Conservation (phyloP, 2,797 vertebrate genomes). For the Menidia menidia region DNA sequence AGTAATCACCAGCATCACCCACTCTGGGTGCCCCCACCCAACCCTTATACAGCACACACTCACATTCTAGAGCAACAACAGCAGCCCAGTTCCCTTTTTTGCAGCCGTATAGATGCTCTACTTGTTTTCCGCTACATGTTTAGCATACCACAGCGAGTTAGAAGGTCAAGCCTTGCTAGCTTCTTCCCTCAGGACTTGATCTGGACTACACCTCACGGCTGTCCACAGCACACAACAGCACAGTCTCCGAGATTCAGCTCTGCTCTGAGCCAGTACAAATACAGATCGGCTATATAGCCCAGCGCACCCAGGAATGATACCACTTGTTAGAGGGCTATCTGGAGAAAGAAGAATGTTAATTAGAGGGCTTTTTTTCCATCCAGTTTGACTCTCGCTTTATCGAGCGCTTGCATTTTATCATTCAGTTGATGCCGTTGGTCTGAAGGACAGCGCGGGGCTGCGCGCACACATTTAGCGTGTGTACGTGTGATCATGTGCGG, state of each 20-base stretch:
- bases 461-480: constrained; percentile 3
- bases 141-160: constrained; percentile 70
- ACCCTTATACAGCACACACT: constrained; percentile 6
- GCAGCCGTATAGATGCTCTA: constrained; percentile 67
- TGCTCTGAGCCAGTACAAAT: constrained; percentile 8
- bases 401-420: constrained; percentile 57
- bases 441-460: constrained; percentile 48
- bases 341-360: constrained; percentile 66
- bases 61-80: constrained; percentile 40
- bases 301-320: constrained; percentile 15
- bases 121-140: constrained; percentile 77
- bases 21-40: constrained; percentile 30
- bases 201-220: constrained; percentile 54
- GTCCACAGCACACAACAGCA: constrained; percentile 57
- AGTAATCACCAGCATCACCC: constrained; percentile 77
- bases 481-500: constrained; percentile 22
- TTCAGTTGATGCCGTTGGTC: constrained; percentile 40
- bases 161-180: constrained; percentile 70
- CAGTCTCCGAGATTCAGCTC: constrained; percentile 46
- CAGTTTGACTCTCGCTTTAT: constrained; percentile 51
- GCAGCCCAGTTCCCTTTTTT: constrained; percentile 60
- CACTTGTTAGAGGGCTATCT: constrained; percentile 22
- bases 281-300: constrained; percentile 1
- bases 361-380: constrained; percentile 41
- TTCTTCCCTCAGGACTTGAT: constrained; percentile 42